These are phyloP conservation scores for Struthio camelus DNA, from an alignment of 2,113 vertebrate species.

Conservation along the genomic window DNA sequence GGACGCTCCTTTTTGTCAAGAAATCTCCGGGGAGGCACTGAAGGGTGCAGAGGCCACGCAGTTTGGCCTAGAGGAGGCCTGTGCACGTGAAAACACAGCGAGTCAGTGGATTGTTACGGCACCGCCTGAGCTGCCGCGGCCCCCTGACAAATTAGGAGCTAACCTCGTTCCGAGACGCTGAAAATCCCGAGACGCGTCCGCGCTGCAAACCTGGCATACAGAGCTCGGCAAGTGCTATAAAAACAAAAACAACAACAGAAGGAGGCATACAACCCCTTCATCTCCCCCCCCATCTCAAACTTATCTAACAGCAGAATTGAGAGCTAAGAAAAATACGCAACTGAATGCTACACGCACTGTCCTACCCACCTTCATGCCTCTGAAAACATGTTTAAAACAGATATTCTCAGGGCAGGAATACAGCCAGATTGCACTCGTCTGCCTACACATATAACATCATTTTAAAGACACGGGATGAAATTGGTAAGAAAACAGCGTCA, in stretches of 20 bases:
- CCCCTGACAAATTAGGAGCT: not conserved
- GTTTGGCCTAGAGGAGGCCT: not conserved
- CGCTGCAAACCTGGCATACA: not conserved
- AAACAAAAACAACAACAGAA: fast-evolving
- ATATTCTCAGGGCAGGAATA: not conserved
- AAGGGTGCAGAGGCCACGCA: fast-evolving
- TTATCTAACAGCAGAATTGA: not conserved
- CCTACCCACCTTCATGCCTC: fast-evolving
- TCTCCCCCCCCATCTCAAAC: fast-evolving
- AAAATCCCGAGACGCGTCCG: fast-evolving
- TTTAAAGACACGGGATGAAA: not conserved
- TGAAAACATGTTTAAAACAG: fast-evolving
- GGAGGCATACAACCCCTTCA: fast-evolving
- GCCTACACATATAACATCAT: fast-evolving
- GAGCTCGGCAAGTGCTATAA: fast-evolving
- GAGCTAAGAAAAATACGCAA: not conserved
- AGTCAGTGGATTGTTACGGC: not conserved
- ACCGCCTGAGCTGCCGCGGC: fast-evolving
- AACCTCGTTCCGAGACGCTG: fast-evolving
- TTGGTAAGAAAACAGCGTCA: fast-evolving
- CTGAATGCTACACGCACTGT: fast-evolving
- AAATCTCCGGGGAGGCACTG: not conserved
- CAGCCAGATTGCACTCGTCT: not conserved
- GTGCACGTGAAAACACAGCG: not conserved
- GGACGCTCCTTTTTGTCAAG: not conserved